Evolutionary conservation across 2,113 vertebrate species (phyloP), one percentile per base, ranked within the genome.

Genomic region (Notothenia rossii): DNA sequence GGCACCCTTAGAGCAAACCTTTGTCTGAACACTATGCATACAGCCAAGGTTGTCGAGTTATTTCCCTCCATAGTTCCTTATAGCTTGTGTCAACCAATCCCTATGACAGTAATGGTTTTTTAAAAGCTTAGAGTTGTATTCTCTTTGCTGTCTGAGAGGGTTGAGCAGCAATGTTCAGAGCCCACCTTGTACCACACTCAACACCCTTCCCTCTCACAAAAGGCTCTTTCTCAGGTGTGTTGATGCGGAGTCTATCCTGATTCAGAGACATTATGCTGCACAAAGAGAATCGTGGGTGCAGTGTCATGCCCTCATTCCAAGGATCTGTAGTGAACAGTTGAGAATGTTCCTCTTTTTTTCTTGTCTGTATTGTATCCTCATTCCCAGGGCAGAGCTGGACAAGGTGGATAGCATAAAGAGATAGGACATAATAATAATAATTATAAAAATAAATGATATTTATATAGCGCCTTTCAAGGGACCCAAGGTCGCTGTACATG

Each of bases 31-130:
- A 36, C 71, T 51, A 29, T 56, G 51, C 46, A 76, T 56, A 51
- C 22, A 79, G 83, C 77, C 53, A 73, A 55, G 76, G 72, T 74
- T 90, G 75, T 81, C 79, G 64, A 53, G 77, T 61, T 83, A 80
- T 84, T 89, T 86, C 84, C 78, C 71, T 81, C 81, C 66, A 48
- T 75, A 72, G 64, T 62, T 66, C 80, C 71, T 85, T 78, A 76
- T 69, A 67, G 76, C 84, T 59, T 51, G 74, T 71, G 86, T 83
- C 77, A 72, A 75, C 75, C 72, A 43, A 81, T 85, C 56, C 48
- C 67, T 66, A 65, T 85, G 88, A 90, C 88, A 91, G 85, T 91
- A 87, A 89, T 89, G 83, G 86, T 80, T 74, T 77, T 87, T 84
- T 90, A 89, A 92, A 87, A 87, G 87, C 88, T 72, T 74, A 29